Evolutionary conservation across 1,140 invertebrate genomes (phyloP), one percentile per base, ranked within the genome.

Genomic region (Lepidurus packardi): DNA sequence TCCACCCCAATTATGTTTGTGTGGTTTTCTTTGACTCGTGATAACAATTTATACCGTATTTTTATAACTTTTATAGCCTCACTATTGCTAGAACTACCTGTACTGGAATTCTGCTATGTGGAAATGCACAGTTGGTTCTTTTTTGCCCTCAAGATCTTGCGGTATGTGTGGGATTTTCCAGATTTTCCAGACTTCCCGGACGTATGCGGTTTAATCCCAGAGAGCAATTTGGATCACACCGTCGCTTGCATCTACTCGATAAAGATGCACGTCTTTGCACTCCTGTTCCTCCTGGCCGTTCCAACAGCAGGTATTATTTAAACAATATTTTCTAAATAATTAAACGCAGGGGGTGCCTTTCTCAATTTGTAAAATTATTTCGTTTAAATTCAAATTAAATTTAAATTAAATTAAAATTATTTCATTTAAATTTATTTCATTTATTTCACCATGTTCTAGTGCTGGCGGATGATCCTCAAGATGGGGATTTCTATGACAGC

Each of bases 31-130:
- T 65, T 65, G 16, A 13, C 16, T 65, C 53, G 53, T 65, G 53
- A 65, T 65, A 65, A 65, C 53, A 65, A 16, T 65, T 65, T 65
- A 65, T 65, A 65, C 53, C 53, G 53, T 65, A 65, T 65, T 65
- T 65, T 65, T 65, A 65, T 65, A 65, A 65, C 53, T 65, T 65
- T 65, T 65, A 65, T 65, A 65, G 53, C 53, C n/a, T n/a, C 21
- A 65, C 8, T n/a, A 21, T 13, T 65, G 16, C 53, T 65, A n/a
- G 53, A 34, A 34, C 3, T 34, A 13, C 53, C 53, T n/a, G 21
- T 16, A 65, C 21, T 65, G 53, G 53, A 16, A 65, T 65, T 21
- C 16, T 65, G 13, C 53, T 65, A n/a, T 65, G 53, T 65, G 53
- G 53, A 65, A 65, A 65, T 65, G 53, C 53, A 65, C 53, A 16